A percentile compares a stretch with the other conserved stretches of the same genome.
Evolutionary conservation across 2,797 vertebrate genomes (phyloP).

Genomic region (Gobio occitaniae): DNA sequence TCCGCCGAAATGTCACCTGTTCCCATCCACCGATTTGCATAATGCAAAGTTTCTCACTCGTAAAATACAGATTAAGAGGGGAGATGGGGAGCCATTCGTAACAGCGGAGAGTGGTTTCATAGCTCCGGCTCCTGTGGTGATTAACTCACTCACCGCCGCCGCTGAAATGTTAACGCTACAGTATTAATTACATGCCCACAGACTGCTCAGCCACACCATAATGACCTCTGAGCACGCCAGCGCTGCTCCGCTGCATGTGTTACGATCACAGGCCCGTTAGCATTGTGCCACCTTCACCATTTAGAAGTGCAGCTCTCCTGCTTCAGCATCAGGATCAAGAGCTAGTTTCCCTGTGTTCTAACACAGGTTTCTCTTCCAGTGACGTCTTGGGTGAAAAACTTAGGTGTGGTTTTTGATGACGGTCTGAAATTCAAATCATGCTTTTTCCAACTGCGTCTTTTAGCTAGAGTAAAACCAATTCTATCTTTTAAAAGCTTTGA

Average conservation of each 20-base stretch:
- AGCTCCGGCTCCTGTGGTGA: conserved; percentile 78
- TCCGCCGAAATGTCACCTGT: conserved; percentile 99
- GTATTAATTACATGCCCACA: conserved; percentile 68
- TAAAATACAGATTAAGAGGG: conserved; percentile 99
- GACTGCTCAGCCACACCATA: conserved; percentile 46
- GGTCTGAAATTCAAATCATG: no score
- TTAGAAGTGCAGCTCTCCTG: background rate
- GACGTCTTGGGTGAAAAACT: no score
- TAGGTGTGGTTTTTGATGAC: no score
- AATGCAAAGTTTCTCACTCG: conserved; percentile 99
- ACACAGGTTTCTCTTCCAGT: no score
- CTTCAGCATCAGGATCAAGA: background rate
- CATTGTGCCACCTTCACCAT: conserved; percentile 27
- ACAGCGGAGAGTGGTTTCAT: conserved; percentile 89
- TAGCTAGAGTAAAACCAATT: no score
- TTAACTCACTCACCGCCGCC: conserved; percentile 84
- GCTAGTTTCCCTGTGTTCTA: no score
- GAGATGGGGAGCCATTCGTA: conserved; percentile 88
- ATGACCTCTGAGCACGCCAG: conserved; percentile 60
- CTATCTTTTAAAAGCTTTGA: no score
- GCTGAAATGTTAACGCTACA: conserved; percentile 63
- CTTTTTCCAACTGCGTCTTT: no score
- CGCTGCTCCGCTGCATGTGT: conserved; percentile 63
- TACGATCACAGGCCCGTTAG: conserved; percentile 49
- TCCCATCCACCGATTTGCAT: conserved; percentile 99